Base-by-base conservation (phyloP, 2,888 invertebrate species). In the Empis livida region DNA sequence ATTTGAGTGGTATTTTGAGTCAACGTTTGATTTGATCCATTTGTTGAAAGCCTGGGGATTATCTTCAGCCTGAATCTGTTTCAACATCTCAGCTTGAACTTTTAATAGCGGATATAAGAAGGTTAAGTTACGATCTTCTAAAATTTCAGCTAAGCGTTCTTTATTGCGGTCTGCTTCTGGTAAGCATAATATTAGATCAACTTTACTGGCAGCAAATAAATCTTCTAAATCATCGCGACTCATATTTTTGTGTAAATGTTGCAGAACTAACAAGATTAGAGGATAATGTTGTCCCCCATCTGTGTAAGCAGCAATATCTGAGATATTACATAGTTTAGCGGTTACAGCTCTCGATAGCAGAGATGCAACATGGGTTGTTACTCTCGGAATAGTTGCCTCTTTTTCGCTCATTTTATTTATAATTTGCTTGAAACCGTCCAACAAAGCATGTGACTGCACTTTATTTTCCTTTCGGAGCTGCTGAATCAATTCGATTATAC, bases 21-120 rank as follows among this genome's bases (percentile, higher is more conserved):
- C 88, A 57, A 93, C 80, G 67, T 88, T 89, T 53, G 85, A 82
- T 72, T 91, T 92, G 67, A 95, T 88, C 93, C 95, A 95, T 69
- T 90, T 88, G 72, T 87, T 93, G 60, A 95, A 84, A 58, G 80
- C 79, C 53, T 79, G 78, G 48, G 94, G 91, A 70, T 84, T 84
- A 9, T 92, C 83, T 71, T 94, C 94, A 48, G 77, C 74, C 61
- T 82, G 79, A 51, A 90, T 74, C 69, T 85, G 84, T 59, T 85
- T 82, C 71, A 84, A 80, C 68, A 95, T 79, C 68, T 90, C 91
- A 16, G 90, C 84, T 71, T 91, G 91, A 57, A 94, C 85, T 59
- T 88, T 83, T 53, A 94, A 74, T 64, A 93, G 73, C 47, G 94
- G 94, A 72, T 85, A 86, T 49, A 91, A 73, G 76, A 91, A 92